phyloP scores from a whole-genome alignment of 1,140 invertebrate genomes.

The Panagrolaimus sp. region DNA sequence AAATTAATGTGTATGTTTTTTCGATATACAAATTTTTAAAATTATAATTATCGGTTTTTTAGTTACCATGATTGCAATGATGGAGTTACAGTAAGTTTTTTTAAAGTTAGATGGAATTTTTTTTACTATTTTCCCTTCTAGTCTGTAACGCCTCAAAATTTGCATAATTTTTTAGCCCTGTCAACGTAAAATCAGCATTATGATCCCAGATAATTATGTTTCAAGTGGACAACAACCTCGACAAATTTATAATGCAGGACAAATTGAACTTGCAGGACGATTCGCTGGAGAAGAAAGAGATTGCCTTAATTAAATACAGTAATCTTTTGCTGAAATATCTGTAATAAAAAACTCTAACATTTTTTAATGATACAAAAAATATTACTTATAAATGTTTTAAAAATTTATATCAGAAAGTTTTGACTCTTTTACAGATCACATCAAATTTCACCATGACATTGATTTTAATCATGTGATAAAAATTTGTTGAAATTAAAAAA shows the following conservation, averaged over 20 bases:
- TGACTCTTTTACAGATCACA: too few relatives aligned
- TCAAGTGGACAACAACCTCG: conserved; percentile 29
- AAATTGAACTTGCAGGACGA: conserved; percentile 38
- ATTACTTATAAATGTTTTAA: too few relatives aligned
- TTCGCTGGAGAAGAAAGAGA: conserved; percentile 27
- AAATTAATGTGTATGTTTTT: conserved; percentile 23
- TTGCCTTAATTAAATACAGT: background rate
- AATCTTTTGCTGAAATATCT: too few relatives aligned
- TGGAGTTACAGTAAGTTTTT: conserved; percentile 30
- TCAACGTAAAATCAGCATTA: conserved; percentile 37
- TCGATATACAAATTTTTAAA: background rate
- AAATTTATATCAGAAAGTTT: too few relatives aligned
- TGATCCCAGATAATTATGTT: conserved; percentile 45
- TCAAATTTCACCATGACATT: too few relatives aligned
- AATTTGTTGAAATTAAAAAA: too few relatives aligned
- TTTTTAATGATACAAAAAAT: too few relatives aligned
- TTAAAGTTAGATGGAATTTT: background rate
- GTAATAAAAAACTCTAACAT: too few relatives aligned
- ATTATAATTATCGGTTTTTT: background rate
- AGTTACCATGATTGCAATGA: conserved; percentile 37
- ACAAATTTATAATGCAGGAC: conserved; percentile 38
- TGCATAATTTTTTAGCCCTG: conserved; percentile 22
- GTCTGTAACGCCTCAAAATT: too few relatives aligned
- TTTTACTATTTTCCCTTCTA: background rate
- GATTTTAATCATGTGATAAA: too few relatives aligned